A percentile compares a stretch with the other conserved stretches of the same genome.
These are phyloP conservation scores for Okamejei kenojei DNA, from an alignment of 2,797 vertebrate genomes.

Conservation along the genomic window DNA sequence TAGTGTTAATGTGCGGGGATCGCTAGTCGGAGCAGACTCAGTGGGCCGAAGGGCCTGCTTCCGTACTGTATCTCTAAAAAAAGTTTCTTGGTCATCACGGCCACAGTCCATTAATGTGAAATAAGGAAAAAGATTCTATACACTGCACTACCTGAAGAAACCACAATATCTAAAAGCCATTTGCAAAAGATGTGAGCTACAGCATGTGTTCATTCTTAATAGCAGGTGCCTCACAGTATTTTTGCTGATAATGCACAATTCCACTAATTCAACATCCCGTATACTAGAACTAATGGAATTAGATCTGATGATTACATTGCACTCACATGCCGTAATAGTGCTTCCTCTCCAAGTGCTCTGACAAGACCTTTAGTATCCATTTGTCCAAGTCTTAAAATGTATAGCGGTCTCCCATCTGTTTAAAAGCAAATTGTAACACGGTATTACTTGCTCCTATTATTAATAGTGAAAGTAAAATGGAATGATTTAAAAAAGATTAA, in stretches of 20 bases:
- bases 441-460: neutral
- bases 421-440: neutral
- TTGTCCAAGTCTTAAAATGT: slow-evolving; percentile 90
- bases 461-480: neutral
- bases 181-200: neutral
- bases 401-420: slow-evolving; percentile 86
- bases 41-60: no score
- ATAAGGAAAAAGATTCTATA: neutral
- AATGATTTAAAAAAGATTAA: neutral
- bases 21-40: no score
- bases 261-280: neutral
- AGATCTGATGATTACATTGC: neutral
- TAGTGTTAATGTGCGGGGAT: no score
- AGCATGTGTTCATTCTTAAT: neutral
- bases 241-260: neutral
- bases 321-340: slow-evolving; percentile 88
- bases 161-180: neutral
- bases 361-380: slow-evolving; percentile 98
- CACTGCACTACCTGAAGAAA: neutral
- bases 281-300: neutral
- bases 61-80: no score
- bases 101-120: neutral
- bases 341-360: slow-evolving; percentile 90
- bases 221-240: neutral
- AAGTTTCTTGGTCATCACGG: neutral